Evolutionary conservation across 2,888 invertebrate species (phyloP), one percentile per base, ranked within the genome.

Genomic region (Stegana nigrithorax): DNA sequence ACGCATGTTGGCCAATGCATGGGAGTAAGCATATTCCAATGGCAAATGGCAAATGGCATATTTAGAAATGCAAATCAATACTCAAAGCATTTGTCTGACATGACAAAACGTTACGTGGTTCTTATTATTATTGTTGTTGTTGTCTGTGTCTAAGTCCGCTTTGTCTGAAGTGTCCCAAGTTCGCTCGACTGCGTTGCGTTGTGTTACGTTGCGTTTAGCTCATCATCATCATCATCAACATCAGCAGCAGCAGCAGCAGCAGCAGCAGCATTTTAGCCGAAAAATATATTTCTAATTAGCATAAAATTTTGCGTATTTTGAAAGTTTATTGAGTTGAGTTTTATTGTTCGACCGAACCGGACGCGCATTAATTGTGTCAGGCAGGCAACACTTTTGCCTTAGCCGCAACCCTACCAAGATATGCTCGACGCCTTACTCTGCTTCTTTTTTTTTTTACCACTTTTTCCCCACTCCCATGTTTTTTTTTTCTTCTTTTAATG

Each of bases 41-140:
- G n/a, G n/a, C n/a, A n/a, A n/a, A 25, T 47, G 25, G 23, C 25
- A 47, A 47, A 47, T 47, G 21, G 65, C 72, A 78, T 72, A 77
- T 80, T 78, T 80, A 75, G 68, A 81, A 80, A 78, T 78, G 78
- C 78, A 78, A 78, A 78, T 78, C 81, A 81, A 78, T 78, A 74
- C n/a, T n/a, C n/a, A n/a, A n/a, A n/a, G n/a, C n/a, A n/a, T n/a
- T n/a, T n/a, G 80, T 80, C 80, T 19, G 23, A n/a, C n/a, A n/a
- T n/a, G n/a, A n/a, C n/a, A n/a, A n/a, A n/a, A n/a, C n/a, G n/a
- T n/a, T n/a, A n/a, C n/a, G n/a, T n/a, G n/a, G n/a, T n/a, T n/a
- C 21, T 27, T 29, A n/a, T 17, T 8, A 19, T n/a, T 39, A 17
- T 39, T 39, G 39, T 39, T 12, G 42, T 42, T 42, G 42, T 42